A percentile compares a stretch with the other conserved stretches of the same genome.
Evolutionary conservation across 2,113 vertebrate species (phyloP).

Genomic region (Peromyscus maniculatus): DNA sequence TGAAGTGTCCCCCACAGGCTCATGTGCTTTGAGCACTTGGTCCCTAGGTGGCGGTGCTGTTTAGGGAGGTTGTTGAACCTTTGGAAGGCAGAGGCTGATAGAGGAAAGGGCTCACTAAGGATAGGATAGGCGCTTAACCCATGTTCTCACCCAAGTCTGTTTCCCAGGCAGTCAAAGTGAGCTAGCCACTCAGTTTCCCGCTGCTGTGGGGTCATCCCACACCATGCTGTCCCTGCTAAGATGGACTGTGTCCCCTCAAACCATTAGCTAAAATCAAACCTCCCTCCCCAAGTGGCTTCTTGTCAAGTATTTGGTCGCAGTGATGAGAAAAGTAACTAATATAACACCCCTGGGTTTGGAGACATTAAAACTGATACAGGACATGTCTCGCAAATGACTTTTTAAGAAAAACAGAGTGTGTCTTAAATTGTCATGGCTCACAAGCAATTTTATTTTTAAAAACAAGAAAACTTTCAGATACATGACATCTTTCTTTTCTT

Average conservation of each 20-base stretch:
- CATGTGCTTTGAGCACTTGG: background rate
- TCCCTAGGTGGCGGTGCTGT: background rate
- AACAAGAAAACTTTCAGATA: background rate
- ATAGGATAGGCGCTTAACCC: background rate
- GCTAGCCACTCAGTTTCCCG: background rate
- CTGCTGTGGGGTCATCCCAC: background rate
- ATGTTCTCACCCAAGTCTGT: background rate
- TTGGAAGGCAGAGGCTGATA: background rate
- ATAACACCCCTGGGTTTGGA: background rate
- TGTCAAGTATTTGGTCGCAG: background rate
- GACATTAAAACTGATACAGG: background rate
- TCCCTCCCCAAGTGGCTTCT: too few species aligned
- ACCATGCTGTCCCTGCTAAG: background rate
- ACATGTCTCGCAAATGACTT: background rate
- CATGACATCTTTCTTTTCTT: background rate
- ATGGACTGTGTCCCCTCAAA: background rate
- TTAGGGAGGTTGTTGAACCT: background rate
- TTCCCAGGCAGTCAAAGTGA: background rate
- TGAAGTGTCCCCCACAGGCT: background rate
- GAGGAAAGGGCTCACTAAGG: too few species aligned
- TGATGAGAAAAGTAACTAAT: background rate
- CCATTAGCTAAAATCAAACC: background rate
- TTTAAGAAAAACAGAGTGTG: background rate
- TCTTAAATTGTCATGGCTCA: background rate
- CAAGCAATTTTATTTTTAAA: constrained; percentile 15